Conservation (phyloP, 2,113 vertebrate genomes). For the Lagopus leucura region DNA sequence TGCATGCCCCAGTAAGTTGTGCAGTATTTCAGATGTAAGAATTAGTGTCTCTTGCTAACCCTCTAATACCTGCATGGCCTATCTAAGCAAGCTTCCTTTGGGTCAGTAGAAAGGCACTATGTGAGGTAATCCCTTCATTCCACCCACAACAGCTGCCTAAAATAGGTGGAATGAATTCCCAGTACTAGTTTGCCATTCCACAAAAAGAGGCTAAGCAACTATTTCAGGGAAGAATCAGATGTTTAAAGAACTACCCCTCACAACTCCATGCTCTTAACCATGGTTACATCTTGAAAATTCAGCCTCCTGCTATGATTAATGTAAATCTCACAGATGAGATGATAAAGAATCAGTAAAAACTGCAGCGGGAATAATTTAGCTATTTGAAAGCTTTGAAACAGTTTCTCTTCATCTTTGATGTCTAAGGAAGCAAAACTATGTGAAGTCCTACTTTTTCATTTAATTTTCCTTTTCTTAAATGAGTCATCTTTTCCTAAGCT, state of each 20-base stretch:
- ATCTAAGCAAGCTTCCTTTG: neutral
- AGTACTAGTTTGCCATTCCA: neutral
- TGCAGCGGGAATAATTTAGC: constrained; percentile 34
- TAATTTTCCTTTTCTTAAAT: constrained; percentile 51
- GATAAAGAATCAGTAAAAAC: constrained; percentile 30
- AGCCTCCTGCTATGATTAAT: neutral
- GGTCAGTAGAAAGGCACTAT: neutral
- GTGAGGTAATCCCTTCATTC: neutral
- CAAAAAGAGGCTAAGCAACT: neutral
- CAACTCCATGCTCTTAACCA: neutral
- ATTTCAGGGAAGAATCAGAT: neutral
- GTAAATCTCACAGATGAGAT: constrained; percentile 28
- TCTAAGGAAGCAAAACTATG: neutral
- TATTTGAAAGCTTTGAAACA: constrained; percentile 43
- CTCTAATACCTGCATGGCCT: neutral
- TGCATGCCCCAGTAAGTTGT: neutral
- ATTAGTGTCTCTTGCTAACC: neutral
- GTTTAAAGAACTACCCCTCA: neutral
- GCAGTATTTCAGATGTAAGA: neutral
- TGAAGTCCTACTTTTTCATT: constrained; percentile 40
- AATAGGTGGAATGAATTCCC: neutral
- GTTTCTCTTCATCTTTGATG: constrained; percentile 46
- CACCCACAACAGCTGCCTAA: neutral
- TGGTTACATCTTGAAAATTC: neutral
- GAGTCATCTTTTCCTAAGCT: constrained; percentile 42